These are phyloP conservation scores for Rhinoptilus africanus DNA, from an alignment of 2,113 vertebrate species.

Conservation along the genomic window DNA sequence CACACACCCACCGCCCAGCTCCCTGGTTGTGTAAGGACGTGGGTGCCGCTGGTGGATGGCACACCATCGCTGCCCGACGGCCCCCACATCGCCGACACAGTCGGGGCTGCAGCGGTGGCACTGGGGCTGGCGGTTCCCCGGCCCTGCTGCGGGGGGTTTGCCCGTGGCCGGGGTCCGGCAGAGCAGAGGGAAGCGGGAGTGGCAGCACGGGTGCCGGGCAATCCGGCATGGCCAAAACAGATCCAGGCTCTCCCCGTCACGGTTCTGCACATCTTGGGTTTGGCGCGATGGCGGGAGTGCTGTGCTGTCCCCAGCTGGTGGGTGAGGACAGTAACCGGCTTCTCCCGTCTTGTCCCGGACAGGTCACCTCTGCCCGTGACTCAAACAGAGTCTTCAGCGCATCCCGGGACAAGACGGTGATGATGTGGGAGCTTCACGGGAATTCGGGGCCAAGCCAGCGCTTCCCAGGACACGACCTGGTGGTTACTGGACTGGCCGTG, in stretches of 20 bases:
- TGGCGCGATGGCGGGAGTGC: background rate
- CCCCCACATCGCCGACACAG: background rate
- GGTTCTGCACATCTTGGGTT: background rate
- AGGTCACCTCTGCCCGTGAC: slow-evolving; percentile 81
- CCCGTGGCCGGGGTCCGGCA: rapidly evolving
- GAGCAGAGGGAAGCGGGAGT: background rate
- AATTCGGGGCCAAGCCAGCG: slow-evolving; percentile 77
- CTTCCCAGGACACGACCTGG: slow-evolving; percentile 87
- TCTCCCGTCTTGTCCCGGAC: background rate
- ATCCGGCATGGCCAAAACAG: rapidly evolving
- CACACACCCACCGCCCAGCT: background rate
- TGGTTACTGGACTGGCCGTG: slow-evolving; percentile 90
- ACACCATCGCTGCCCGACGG: background rate
- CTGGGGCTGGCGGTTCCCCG: rapidly evolving
- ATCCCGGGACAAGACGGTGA: slow-evolving; percentile 86
- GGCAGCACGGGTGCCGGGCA: rapidly evolving
- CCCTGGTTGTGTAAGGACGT: background rate
- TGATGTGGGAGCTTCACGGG: slow-evolving; percentile 89
- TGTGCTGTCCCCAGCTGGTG: background rate
- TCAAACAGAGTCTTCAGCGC: slow-evolving; percentile 90
- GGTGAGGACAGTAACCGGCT: background rate
- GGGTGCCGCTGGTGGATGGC: rapidly evolving
- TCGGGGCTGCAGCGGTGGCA: rapidly evolving
- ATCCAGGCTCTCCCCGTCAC: background rate
- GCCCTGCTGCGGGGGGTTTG: rapidly evolving